Evolutionary conservation across 92 coral and sea anemone species (phyloP), one percentile per base, ranked within the genome.

Genomic region (Phenganax subtilis): DNA sequence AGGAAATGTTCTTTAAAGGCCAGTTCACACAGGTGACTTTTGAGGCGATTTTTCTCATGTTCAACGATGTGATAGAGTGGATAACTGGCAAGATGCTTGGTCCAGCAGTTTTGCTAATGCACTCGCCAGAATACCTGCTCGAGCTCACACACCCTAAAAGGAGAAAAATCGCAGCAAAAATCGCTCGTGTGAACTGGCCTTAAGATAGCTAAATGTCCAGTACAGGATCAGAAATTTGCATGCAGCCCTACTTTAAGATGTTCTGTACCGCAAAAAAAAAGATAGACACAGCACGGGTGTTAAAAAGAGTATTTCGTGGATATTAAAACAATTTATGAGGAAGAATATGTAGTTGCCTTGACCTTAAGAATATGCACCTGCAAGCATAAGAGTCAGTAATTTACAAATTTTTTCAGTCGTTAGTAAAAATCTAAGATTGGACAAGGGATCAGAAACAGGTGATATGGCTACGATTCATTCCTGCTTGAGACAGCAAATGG

Each of bases 381-480:
- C 8, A 20, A 64, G 30, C 3, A 20, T 64, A 16, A 20, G 37
- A 20, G 70, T 68, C 10, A n/a, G n/a, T n/a, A 12, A 30, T 7
- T 25, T 3, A 20, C 47, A 37, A 37, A 37, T 68, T 12, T 80
- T 85, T 7, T 14, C 88, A 89, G 92, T 89, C 51, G 80, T 89
- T 75, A 86, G 89, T 72, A 70, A 83, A 27, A 84, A 75, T 51
- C 78, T 84, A 37, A 83, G 92, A 85, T 81, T 89, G 14, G 89
- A 89, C 71, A 89, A 89, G 56, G 87, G 91, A 77, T 82, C 89
- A 52, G 91, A 88, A 55, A 85, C 91, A 3, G 89, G 91, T 64
- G 76, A 86, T 71, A 86, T 86, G 89, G 89, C 91, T 6, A 85
- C 91, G 44, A 88, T 88, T 55, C 91, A 88, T 78, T 84, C 91